Percentiles rank a stretch among this genome's conserved stretches.
Evolutionary conservation across 2,888 invertebrate species (phyloP).

Genomic region (Aethes cnicana): DNA sequence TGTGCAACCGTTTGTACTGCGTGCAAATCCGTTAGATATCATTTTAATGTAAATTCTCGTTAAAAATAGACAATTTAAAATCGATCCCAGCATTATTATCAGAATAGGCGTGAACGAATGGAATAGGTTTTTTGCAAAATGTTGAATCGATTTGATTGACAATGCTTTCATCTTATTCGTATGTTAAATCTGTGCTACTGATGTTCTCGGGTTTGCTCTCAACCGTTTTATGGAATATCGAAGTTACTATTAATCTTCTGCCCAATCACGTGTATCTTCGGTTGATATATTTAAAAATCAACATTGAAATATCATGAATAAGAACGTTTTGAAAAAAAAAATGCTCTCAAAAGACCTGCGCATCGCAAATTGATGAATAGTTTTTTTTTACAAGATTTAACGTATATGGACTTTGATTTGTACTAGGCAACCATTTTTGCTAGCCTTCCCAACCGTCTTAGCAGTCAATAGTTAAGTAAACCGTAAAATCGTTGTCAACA

Average conservation of each 20-base stretch:
- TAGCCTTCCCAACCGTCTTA: background rate
- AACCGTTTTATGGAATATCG: slow-evolving; percentile 2
- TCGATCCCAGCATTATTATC: slow-evolving; percentile 54
- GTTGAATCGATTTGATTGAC: slow-evolving; percentile 23
- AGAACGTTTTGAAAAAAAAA: no score
- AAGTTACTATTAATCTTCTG: slow-evolving; percentile 1
- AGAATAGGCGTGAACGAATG: slow-evolving; percentile 55
- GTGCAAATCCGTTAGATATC: slow-evolving; percentile 70
- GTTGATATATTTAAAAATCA: no score
- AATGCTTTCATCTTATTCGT: slow-evolving; percentile 17
- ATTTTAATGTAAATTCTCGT: slow-evolving; percentile 65
- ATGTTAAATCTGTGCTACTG: slow-evolving; percentile 25
- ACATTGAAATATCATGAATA: no score
- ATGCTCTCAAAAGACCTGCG: no score
- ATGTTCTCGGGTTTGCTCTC: slow-evolving; percentile 11
- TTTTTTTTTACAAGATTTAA: no score
- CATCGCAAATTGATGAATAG: no score
- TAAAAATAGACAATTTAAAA: slow-evolving; percentile 46
- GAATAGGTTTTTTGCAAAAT: slow-evolving; percentile 32
- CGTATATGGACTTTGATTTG: no score
- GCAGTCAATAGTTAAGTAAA: slow-evolving; percentile 28
- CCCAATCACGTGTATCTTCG: background rate
- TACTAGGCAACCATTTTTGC: slow-evolving; percentile 15
- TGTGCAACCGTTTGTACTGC: slow-evolving; percentile 57
- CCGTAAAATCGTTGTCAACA: slow-evolving; percentile 27